These are phyloP conservation scores for Styela clava DNA, from an alignment of 23 tunicate species.

Conservation along the genomic window DNA sequence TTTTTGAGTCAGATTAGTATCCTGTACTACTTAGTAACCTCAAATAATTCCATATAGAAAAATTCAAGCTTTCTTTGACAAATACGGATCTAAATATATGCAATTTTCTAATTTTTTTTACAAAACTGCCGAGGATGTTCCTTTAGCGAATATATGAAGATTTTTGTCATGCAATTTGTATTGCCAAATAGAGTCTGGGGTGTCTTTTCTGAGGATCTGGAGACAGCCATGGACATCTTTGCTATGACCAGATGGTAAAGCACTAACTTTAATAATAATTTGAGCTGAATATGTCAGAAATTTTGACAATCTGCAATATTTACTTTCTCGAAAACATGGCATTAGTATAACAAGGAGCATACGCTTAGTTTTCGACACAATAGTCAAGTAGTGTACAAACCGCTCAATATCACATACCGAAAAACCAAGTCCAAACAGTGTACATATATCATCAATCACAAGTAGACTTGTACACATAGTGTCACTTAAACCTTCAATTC, in stretches of 20 bases:
- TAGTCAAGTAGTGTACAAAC: conserved; percentile 42
- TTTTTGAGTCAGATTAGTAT: too few species aligned
- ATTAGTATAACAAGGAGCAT: conserved; percentile 35
- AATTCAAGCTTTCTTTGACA: too few species aligned
- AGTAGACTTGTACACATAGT: neutral
- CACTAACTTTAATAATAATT: conserved; percentile 34
- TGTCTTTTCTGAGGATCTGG: neutral
- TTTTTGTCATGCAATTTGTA: conserved; percentile 60
- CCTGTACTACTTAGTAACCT: too few species aligned
- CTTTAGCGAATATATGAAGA: conserved; percentile 60
- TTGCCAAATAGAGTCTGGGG: conserved; percentile 26
- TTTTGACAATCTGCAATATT: neutral
- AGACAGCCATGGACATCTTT: conserved; percentile 78
- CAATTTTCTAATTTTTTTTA: too few species aligned
- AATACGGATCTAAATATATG: too few species aligned
- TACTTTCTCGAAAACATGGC: neutral
- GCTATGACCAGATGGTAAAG: conserved; percentile 66
- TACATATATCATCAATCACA: conserved; percentile 56
- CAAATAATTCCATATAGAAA: too few species aligned
- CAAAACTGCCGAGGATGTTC: conserved; percentile 85
- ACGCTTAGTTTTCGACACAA: conserved; percentile 10
- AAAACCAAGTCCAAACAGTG: conserved; percentile 36
- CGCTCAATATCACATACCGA: conserved; percentile 9
- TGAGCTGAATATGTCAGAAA: conserved; percentile 14
- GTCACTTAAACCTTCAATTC: neutral